Conservation (phyloP, 2,113 vertebrate genomes). For the Micromys minutus region DNA sequence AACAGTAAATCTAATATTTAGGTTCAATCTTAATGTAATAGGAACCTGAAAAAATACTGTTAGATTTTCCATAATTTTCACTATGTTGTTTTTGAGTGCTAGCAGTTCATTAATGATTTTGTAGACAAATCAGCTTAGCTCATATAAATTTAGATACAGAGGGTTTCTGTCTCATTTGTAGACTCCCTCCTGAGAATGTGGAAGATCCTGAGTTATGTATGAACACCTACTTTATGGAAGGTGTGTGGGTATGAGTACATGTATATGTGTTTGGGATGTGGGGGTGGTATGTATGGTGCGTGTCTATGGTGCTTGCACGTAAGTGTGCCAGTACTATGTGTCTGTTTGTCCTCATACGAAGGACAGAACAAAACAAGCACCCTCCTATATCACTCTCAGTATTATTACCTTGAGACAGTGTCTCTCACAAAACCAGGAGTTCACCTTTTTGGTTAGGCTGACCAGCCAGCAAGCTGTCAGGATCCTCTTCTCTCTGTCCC, state of each 20-base stretch:
- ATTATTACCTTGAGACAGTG: neutral
- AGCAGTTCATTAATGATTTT: slow-evolving; percentile 46
- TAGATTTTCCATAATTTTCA: slow-evolving; percentile 41
- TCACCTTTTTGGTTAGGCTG: neutral
- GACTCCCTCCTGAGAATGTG: neutral
- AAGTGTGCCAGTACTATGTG: neutral
- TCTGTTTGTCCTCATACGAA: neutral
- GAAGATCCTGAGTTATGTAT: neutral
- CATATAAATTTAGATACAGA: neutral
- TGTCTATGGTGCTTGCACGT: neutral
- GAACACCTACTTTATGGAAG: neutral
- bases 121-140: slow-evolving; percentile 23
- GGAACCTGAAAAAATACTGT: slow-evolving; percentile 51
- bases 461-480: neutral
- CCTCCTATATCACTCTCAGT: neutral
- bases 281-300: too few relatives aligned
- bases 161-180: neutral
- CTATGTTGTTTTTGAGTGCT: slow-evolving; percentile 52
- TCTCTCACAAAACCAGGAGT: neutral
- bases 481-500: neutral
- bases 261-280: neutral
- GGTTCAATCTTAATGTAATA: slow-evolving; percentile 18
- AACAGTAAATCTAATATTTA: slow-evolving; percentile 27
- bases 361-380: neutral
- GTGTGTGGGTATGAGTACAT: neutral